Conservation (phyloP, 2,888 invertebrate genomes). For the Agrilus mali region DNA sequence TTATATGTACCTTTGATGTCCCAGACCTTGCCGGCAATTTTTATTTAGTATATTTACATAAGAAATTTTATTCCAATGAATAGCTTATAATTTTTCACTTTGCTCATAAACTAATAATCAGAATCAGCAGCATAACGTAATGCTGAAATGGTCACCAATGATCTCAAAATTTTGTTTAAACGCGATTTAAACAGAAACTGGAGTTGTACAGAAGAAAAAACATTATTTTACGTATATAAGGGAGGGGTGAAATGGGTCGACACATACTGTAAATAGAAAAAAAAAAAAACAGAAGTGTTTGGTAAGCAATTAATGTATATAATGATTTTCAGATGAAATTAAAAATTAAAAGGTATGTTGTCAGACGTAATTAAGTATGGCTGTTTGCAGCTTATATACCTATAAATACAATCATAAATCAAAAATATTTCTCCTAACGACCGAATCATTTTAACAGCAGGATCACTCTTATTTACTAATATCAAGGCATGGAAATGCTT, state of each 20-base stretch:
- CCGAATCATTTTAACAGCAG: too few species aligned
- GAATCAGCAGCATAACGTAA: conserved; percentile 6
- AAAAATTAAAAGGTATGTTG: too few species aligned
- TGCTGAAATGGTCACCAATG: conserved; percentile 24
- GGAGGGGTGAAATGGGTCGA: conserved; percentile 10
- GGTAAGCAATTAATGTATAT: too few species aligned
- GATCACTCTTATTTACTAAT: too few species aligned
- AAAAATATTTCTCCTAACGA: too few species aligned
- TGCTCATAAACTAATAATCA: not conserved
- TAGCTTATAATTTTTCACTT: not conserved
- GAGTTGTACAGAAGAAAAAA: conserved; percentile 19
- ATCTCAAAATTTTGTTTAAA: conserved; percentile 28
- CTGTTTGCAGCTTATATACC: too few species aligned
- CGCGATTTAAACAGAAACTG: conserved; percentile 21
- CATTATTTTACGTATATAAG: conserved; percentile 19
- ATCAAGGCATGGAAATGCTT: too few species aligned
- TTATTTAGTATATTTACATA: conserved; percentile 4
- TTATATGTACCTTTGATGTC: not conserved
- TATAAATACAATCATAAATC: too few species aligned
- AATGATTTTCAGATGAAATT: too few species aligned
- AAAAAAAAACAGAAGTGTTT: too few species aligned
- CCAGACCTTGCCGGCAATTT: not conserved
- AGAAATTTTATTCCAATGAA: conserved; percentile 5
- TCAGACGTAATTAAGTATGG: too few species aligned
- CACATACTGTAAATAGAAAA: too few species aligned